phyloP scores from a whole-genome alignment of 2,113 vertebrate genomes.

The Psittacara wagleri region DNA sequence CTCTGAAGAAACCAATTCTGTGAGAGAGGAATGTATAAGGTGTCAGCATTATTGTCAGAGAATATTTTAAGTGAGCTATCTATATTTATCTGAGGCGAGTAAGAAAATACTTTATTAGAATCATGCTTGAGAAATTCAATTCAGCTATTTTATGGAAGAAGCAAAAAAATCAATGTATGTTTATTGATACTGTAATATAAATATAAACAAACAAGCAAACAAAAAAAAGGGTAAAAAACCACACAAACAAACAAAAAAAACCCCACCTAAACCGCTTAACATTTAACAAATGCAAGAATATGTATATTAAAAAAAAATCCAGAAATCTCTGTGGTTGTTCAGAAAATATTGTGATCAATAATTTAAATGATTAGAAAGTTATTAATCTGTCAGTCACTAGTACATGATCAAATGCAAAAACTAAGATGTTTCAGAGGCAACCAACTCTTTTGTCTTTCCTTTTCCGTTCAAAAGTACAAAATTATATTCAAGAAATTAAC shows the following conservation, averaged over 20 bases:
- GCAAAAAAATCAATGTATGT: not conserved
- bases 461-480: not conserved
- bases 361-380: not conserved
- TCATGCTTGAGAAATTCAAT: not conserved
- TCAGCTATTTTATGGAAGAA: not conserved
- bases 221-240: not conserved
- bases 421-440: not conserved
- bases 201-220: not conserved
- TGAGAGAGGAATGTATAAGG: not conserved
- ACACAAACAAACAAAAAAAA: not conserved
- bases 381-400: not conserved
- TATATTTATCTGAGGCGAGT: not conserved
- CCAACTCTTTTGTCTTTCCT: not conserved
- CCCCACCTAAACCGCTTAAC: rapidly evolving
- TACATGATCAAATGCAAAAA: not conserved
- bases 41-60: not conserved
- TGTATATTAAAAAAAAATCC: not conserved
- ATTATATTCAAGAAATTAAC: not conserved
- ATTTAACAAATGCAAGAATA: not conserved
- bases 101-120: not conserved
- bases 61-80: not conserved
- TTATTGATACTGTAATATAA: not conserved
- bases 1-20: not conserved
- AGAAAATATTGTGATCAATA: not conserved
- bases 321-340: not conserved